Evolutionary conservation across 2,797 vertebrate species (phyloP), one percentile per base, ranked within the genome.

Genomic region (Alexandromys oeconomus): DNA sequence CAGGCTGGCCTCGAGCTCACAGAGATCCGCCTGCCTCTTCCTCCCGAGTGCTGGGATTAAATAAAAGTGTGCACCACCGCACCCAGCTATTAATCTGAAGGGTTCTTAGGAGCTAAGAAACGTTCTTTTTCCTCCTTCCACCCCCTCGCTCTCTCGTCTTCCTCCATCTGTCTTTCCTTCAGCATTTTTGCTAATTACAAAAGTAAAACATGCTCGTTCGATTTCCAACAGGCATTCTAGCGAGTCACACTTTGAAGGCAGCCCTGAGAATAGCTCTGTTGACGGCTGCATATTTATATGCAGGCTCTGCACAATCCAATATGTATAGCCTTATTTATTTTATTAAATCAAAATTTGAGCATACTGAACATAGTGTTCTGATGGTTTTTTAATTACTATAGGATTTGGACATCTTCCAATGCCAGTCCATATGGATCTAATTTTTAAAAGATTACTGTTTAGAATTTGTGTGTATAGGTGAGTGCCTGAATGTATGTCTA

Each of bases 301-400:
- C 48, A 74, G 27, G 23, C 10, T 59, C 51, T 92, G 17, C 17
- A 82, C 63, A 88, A 61, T 89, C n/a, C 81, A 89, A 94, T 86
- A 88, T 90, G 34, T 84, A 71, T 37, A 57, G 14, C 34, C 93
- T 87, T 19, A 67, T 79, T 91, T 94, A 31, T 79, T 91, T 92
- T 91, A 92, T 94, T 89, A 87, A 93, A 59, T 51, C 86, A 94
- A 86, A 92, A 89, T 71, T 61, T 54, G 40, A 78, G 82, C 31
- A 71, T 61, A 78, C 54, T 43, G 73, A 87, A 65, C 61, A 92
- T 87, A 87, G 27, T 10, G 51, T 61, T 92, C 51, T 78, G 40
- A 57, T 74, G 40, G 4, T 48, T 91, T 71, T 59, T 2, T 19
- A 67, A 57, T 48, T 37, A 57, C 23, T 51, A 89, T 67, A 51